Evolutionary conservation across 2,113 vertebrate species (phyloP).

Genomic region (Monarcha castaneiventris): DNA sequence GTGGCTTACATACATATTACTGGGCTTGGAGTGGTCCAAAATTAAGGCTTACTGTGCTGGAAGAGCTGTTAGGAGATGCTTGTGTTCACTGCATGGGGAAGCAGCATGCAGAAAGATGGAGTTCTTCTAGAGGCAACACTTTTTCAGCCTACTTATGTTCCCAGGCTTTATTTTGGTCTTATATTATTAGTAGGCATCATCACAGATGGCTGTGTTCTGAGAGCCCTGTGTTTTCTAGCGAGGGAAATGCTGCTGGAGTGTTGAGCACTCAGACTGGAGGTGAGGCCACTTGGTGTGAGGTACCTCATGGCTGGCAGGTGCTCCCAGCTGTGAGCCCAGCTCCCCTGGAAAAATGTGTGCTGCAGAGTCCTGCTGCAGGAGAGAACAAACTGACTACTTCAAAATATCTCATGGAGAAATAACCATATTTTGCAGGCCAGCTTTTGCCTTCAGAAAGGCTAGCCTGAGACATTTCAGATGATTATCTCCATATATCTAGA

Average conservation of each 20-base stretch:
- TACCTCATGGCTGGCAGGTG: not conserved
- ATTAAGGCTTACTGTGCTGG: not conserved
- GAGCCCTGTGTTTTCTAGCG: not conserved
- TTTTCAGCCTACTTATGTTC: not conserved
- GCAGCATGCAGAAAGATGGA: not conserved
- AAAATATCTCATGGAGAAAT: not conserved
- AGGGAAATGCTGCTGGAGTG: rapidly evolving
- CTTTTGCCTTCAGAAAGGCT: not conserved
- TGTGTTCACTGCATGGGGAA: not conserved
- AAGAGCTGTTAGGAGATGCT: not conserved
- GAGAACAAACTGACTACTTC: not conserved
- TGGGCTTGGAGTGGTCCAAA: not conserved
- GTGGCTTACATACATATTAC: conserved; percentile 7
- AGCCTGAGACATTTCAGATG: not conserved
- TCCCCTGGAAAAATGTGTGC: not conserved
- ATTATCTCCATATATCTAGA: not conserved
- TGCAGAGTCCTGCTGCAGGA: not conserved
- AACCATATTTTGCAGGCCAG: not conserved
- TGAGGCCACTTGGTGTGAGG: not conserved
- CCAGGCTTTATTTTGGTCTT: not conserved
- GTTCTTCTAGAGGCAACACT: not conserved
- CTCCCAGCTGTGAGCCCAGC: not conserved
- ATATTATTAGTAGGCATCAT: not conserved
- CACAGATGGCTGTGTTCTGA: not conserved
- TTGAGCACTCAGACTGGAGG: not conserved